phyloP scores from a whole-genome alignment of 2,888 invertebrate species.

The Spicauda simplicius region DNA sequence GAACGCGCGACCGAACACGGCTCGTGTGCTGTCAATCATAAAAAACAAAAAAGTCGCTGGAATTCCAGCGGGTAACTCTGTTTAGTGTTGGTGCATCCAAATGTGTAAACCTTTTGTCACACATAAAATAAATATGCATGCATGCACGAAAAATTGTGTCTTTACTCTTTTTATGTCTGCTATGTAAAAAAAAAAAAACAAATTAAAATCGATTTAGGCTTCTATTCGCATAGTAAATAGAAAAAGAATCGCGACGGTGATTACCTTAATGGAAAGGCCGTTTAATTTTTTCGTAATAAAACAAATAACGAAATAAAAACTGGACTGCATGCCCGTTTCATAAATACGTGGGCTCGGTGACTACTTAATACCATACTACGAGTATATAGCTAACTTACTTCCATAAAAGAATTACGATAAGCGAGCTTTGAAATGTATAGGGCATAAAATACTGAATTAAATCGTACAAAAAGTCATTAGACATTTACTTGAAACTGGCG shows the following conservation, averaged over 20 bases:
- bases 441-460: conserved; percentile 17
- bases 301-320: conserved; percentile 25
- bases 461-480: conserved; percentile 19
- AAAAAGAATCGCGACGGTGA: not conserved
- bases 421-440: conserved; percentile 9
- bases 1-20: conserved; percentile 79
- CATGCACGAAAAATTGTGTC: conserved; percentile 7
- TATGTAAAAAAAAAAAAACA: not conserved
- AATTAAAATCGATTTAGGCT: not conserved
- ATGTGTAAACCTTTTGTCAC: conserved; percentile 56
- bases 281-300: too few relatives aligned
- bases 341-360: not conserved
- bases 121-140: conserved; percentile 24
- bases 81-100: conserved; percentile 61
- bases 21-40: conserved; percentile 83
- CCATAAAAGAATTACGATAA: conserved; percentile 12
- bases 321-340: conserved; percentile 38
- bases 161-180: not conserved
- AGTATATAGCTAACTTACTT: not conserved
- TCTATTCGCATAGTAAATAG: not conserved
- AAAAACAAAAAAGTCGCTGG: conserved; percentile 72
- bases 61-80: conserved; percentile 72
- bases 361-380: conserved; percentile 3
- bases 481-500: conserved; percentile 37
- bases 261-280: not conserved